phyloP scores from a whole-genome alignment of 2,113 vertebrate genomes.

The Proterorhinus semilunaris region DNA sequence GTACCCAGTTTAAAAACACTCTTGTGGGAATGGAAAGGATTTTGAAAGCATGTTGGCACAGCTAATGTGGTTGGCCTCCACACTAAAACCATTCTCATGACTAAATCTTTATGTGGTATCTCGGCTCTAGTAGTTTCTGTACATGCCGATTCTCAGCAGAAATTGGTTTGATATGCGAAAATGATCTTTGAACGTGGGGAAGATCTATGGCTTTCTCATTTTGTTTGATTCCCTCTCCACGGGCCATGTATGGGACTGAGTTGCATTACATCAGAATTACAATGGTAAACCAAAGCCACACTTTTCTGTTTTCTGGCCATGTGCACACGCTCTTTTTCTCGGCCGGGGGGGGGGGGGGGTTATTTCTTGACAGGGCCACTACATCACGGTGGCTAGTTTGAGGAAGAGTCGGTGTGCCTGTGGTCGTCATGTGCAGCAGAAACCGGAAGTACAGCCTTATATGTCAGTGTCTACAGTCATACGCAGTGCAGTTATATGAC shows the following conservation, averaged over 20 bases:
- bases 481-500: conserved; percentile 24
- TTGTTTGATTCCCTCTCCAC: not conserved
- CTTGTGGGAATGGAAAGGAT: not conserved
- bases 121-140: not conserved
- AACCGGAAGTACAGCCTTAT: conserved; percentile 52
- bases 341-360: not conserved
- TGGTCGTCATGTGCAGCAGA: conserved; percentile 4
- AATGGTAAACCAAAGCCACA: conserved; percentile 29
- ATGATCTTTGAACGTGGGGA: not conserved
- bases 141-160: not conserved
- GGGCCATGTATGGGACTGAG: not conserved
- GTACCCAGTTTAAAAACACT: not conserved
- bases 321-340: not conserved
- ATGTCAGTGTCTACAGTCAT: conserved; percentile 3
- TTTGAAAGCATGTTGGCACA: not conserved
- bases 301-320: not conserved
- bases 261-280: conserved; percentile 42
- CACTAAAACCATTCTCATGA: not conserved
- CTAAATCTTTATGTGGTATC: not conserved
- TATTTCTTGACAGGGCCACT: not conserved
- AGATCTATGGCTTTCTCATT: not conserved
- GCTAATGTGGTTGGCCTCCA: not conserved
- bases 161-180: not conserved
- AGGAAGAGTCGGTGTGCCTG: conserved; percentile 37
- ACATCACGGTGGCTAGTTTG: conserved; percentile 9